Evolutionary conservation across 2,888 invertebrate species (phyloP).

Genomic region (Torymus aiolomorphi): DNA sequence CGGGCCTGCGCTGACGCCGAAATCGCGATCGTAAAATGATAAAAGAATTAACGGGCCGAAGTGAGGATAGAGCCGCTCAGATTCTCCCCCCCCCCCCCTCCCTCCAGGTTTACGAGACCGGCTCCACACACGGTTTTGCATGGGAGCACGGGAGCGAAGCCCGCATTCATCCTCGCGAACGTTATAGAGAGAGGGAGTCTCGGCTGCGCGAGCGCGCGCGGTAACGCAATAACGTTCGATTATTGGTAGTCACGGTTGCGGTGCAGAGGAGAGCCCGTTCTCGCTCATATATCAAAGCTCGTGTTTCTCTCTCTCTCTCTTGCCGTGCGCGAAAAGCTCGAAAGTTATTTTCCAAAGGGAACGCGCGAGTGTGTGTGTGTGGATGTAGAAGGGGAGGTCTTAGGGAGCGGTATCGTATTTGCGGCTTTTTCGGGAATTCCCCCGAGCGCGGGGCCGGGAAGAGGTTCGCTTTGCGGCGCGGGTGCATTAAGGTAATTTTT

Average conservation of each 20-base stretch:
- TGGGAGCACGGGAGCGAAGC: neutral
- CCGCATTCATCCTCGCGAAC: constrained; percentile 17
- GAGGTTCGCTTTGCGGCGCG: too few species aligned
- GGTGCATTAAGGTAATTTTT: too few species aligned
- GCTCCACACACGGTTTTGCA: constrained; percentile 29
- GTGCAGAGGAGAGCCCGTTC: constrained; percentile 38
- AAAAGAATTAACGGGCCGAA: constrained; percentile 52
- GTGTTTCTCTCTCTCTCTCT: constrained; percentile 40
- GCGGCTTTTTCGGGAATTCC: too few species aligned
- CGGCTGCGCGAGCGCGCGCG: constrained; percentile 44
- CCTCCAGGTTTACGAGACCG: constrained; percentile 35
- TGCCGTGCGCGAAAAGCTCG: neutral
- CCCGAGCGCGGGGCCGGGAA: too few species aligned
- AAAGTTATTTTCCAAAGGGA: too few species aligned
- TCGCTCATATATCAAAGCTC: constrained; percentile 72
- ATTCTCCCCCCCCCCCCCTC: neutral
- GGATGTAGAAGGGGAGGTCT: too few species aligned
- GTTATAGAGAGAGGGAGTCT: constrained; percentile 39
- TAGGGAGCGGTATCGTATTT: too few species aligned
- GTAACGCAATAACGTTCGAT: constrained; percentile 73
- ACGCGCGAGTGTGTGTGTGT: too few species aligned
- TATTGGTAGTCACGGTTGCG: constrained; percentile 70
- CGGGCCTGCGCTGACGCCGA: neutral
- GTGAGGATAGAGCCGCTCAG: constrained; percentile 19
- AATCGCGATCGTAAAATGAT: constrained; percentile 48